Evolutionary conservation across 2,888 invertebrate species (phyloP).

Genomic region (Drosophila koepferae): DNA sequence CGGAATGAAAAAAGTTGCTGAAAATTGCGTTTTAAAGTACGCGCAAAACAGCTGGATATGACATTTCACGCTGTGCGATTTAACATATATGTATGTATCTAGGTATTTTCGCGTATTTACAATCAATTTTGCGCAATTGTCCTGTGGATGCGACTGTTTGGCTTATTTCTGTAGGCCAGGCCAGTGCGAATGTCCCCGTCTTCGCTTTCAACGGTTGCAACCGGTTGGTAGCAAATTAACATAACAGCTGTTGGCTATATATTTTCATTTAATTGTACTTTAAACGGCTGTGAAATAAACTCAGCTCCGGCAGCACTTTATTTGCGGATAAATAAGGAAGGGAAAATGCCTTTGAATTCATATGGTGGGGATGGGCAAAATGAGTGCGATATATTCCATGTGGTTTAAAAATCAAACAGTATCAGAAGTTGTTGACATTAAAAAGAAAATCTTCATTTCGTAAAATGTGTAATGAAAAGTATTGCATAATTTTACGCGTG

Average conservation of each 20-base stretch:
- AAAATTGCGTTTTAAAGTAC: constrained; percentile 59
- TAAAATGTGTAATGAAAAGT: not conserved
- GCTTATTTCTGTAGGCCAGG: constrained; percentile 48
- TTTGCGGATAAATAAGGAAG: not conserved
- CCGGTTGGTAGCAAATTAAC: constrained; percentile 44
- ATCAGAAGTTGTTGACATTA: not conserved
- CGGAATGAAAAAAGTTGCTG: constrained; percentile 68
- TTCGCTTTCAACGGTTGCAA: constrained; percentile 20
- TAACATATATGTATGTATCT: constrained; percentile 28
- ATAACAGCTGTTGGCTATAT: constrained; percentile 29
- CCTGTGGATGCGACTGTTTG: constrained; percentile 29
- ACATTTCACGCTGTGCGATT: constrained; percentile 18
- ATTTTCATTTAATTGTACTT: constrained; percentile 49
- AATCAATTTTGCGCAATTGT: constrained; percentile 48
- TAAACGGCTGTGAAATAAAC: constrained; percentile 8
- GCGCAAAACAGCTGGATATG: not conserved
- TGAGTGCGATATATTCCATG: not conserved
- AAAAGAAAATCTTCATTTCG: not conserved
- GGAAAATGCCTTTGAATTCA: not conserved
- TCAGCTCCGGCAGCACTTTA: not conserved
- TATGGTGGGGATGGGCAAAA: not conserved
- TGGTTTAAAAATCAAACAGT: not conserved
- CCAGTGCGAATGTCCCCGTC: constrained; percentile 26
- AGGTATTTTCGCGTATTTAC: constrained; percentile 22
- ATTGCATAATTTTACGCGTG: not conserved